Percentiles rank a stretch among this genome's conserved stretches.
phyloP scores from a whole-genome alignment of 2,113 vertebrate genomes.

The Larimichthys crocea region DNA sequence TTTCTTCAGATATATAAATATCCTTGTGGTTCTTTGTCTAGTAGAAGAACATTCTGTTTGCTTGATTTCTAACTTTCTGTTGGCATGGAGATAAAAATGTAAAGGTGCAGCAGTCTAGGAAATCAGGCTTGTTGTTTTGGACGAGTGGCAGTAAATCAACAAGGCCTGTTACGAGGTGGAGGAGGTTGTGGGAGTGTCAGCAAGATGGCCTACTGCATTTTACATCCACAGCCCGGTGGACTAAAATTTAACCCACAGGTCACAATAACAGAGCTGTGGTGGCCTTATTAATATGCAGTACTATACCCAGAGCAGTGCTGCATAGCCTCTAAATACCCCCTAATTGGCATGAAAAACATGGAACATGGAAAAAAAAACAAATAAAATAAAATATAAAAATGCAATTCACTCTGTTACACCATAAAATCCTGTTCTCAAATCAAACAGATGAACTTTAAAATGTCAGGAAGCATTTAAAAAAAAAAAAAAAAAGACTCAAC shows the following conservation, averaged over 20 bases:
- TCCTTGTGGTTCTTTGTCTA: not conserved
- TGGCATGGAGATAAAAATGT: constrained; percentile 13
- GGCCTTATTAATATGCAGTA: constrained; percentile 37
- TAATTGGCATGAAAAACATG: constrained; percentile 59
- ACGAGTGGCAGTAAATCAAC: constrained; percentile 38
- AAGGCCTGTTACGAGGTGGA: constrained; percentile 28
- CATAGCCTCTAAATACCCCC: constrained; percentile 55
- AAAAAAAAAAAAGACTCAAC: constrained; percentile 1
- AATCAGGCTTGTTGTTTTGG: constrained; percentile 34
- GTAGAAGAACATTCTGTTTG: constrained; percentile 6
- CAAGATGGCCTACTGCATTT: constrained; percentile 23
- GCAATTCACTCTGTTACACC: constrained; percentile 53
- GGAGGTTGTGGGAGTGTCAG: constrained; percentile 42
- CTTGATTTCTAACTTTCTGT: constrained; percentile 9
- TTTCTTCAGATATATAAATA: not conserved
- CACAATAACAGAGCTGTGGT: not conserved
- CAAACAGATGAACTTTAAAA: constrained; percentile 54
- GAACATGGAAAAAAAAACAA: constrained; percentile 37
- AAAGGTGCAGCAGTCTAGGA: constrained; percentile 5
- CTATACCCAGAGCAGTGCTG: constrained; percentile 41
- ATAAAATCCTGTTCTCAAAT: constrained; percentile 49
- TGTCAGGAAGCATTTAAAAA: constrained; percentile 57
- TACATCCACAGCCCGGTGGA: not conserved
- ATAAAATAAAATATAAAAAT: constrained; percentile 30
- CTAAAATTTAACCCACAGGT: constrained; percentile 13